phyloP scores from a whole-genome alignment of 2,888 invertebrate species.

The Eupithecia tripunctaria region DNA sequence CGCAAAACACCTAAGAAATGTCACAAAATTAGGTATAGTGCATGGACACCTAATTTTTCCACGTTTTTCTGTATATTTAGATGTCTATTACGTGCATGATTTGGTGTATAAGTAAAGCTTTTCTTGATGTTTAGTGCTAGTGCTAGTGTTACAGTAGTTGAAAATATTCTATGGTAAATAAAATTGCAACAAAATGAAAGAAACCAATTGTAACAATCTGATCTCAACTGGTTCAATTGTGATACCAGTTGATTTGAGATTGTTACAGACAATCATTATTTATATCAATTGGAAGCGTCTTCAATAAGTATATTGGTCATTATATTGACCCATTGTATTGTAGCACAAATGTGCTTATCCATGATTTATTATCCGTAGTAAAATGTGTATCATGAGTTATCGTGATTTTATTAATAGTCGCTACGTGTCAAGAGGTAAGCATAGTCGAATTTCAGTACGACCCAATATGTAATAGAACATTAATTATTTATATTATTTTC shows the following conservation, averaged over 20 bases:
- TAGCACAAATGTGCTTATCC: too few relatives aligned
- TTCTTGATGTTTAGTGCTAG: not conserved
- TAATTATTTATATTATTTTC: slow-evolving; percentile 43
- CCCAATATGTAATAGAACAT: not conserved
- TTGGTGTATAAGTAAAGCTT: not conserved
- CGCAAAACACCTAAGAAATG: slow-evolving; percentile 73
- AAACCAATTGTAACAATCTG: not conserved
- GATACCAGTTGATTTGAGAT: not conserved
- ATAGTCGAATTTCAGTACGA: not conserved
- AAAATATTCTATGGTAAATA: not conserved
- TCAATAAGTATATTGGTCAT: too few relatives aligned
- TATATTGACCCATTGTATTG: not conserved
- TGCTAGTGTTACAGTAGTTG: not conserved
- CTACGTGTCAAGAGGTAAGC: not conserved
- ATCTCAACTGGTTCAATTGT: not conserved
- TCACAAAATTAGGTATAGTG: slow-evolving; percentile 76
- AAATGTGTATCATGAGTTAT: too few relatives aligned
- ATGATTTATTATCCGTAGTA: too few relatives aligned
- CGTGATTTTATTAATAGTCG: too few relatives aligned
- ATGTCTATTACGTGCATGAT: not conserved
- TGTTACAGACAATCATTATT: not conserved
- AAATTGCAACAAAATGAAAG: not conserved
- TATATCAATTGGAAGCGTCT: not conserved
- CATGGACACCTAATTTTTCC: slow-evolving; percentile 30
- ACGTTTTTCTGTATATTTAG: not conserved